Evolutionary conservation across 2,797 vertebrate species (phyloP).

Genomic region (Epinephelus coioides): DNA sequence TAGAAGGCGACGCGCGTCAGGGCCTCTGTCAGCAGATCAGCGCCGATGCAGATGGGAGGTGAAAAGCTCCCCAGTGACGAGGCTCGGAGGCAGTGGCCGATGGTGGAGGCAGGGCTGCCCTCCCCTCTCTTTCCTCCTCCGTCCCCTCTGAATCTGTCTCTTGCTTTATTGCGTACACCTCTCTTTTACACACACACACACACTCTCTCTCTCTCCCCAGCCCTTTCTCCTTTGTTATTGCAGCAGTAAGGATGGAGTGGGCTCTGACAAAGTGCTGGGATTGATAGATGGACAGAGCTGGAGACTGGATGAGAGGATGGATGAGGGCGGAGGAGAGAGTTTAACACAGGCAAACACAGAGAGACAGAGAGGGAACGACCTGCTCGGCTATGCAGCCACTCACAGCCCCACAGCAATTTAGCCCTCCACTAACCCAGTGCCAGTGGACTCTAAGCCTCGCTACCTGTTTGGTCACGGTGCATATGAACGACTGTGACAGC

Average conservation of each 20-base stretch:
- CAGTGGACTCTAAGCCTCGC: constrained; percentile 89
- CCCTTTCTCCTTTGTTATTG: constrained; percentile 86
- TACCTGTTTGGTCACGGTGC: constrained; percentile 87
- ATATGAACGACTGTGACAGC: constrained; percentile 86
- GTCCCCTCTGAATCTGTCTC: constrained; percentile 60
- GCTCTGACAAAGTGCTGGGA: constrained; percentile 96
- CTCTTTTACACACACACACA: constrained; percentile 23
- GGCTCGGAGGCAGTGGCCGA: constrained; percentile 43
- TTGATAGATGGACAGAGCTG: constrained; percentile 99
- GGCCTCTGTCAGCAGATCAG: constrained; percentile 92
- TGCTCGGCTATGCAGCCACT: constrained; percentile 93
- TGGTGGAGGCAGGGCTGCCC: constrained; percentile 42
- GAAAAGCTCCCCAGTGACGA: constrained; percentile 89
- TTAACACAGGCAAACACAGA: constrained; percentile 98
- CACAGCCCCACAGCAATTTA: constrained; percentile 96
- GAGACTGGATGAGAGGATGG: constrained; percentile 98
- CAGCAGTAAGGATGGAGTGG: constrained; percentile 92
- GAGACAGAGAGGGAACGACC: constrained; percentile 98
- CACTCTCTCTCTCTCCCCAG: background rate
- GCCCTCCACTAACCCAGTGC: constrained; percentile 92
- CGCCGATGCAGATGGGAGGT: constrained; percentile 89
- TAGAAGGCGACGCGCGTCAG: constrained; percentile 92
- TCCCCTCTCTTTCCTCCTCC: constrained; percentile 31
- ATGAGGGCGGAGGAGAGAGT: constrained; percentile 95
- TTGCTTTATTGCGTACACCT: constrained; percentile 62